phyloP scores from a whole-genome alignment of 2,888 invertebrate genomes.

The Opisthograptis luteolata region DNA sequence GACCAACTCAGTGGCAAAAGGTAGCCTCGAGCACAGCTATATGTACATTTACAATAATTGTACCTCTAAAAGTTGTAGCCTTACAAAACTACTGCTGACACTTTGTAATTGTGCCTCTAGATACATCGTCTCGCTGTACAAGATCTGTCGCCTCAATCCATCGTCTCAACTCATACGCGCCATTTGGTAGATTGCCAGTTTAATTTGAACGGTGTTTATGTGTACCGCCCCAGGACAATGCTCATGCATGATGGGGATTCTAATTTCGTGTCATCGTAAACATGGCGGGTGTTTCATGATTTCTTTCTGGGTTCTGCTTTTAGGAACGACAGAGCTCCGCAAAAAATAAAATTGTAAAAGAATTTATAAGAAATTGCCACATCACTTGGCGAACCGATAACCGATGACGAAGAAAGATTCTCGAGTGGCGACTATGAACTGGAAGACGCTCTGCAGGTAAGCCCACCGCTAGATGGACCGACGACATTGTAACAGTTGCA shows the following conservation, averaged over 20 bases:
- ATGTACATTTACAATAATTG: neutral
- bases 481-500: no score
- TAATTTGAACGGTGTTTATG: slow-evolving; percentile 63
- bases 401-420: no score
- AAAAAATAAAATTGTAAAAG: slow-evolving; percentile 12
- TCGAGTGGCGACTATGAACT: no score
- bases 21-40: slow-evolving; percentile 1
- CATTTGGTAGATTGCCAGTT: slow-evolving; percentile 56
- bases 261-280: slow-evolving; percentile 69
- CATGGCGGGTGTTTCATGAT: slow-evolving; percentile 27
- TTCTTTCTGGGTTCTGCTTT: slow-evolving; percentile 29
- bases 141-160: slow-evolving; percentile 52
- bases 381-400: no score
- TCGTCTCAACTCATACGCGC: slow-evolving; percentile 25
- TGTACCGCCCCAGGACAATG: slow-evolving; percentile 59
- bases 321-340: neutral
- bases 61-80: neutral
- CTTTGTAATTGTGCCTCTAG: slow-evolving; percentile 17
- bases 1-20: slow-evolving; percentile 6
- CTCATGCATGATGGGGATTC: slow-evolving; percentile 59
- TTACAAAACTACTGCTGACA: slow-evolving; percentile 14
- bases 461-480: no score
- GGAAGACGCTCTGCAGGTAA: no score
- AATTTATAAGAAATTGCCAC: no score
- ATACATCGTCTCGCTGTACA: slow-evolving; percentile 16